Evolutionary conservation across 2,888 invertebrate species (phyloP).

Genomic region (Liposcelis brunnea): DNA sequence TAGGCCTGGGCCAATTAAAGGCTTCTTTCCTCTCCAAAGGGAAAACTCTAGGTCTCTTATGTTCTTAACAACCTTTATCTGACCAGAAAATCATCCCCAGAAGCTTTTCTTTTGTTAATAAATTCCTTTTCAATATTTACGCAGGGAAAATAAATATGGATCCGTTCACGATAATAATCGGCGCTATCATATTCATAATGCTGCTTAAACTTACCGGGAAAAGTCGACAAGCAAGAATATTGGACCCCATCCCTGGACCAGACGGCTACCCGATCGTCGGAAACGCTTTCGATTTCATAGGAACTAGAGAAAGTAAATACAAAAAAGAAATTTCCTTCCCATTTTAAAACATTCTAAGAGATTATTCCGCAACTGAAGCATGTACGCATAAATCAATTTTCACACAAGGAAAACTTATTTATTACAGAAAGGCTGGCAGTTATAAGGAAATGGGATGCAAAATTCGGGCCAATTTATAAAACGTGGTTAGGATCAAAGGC

Average conservation of each 20-base stretch:
- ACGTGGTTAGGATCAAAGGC: slow-evolving; percentile 12
- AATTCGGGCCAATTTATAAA: slow-evolving; percentile 12
- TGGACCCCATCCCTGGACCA: not conserved
- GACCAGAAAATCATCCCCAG: too few relatives aligned
- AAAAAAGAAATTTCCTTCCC: not conserved
- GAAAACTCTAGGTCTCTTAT: too few relatives aligned
- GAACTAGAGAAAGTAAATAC: slow-evolving; percentile 12
- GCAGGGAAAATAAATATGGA: too few relatives aligned
- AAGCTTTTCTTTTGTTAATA: too few relatives aligned
- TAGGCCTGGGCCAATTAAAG: too few relatives aligned
- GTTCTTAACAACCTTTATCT: too few relatives aligned
- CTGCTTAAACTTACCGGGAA: not conserved
- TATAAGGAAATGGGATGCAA: not conserved
- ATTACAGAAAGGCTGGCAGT: not conserved
- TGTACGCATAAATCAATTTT: too few relatives aligned
- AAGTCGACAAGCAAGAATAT: not conserved
- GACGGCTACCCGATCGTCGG: not conserved
- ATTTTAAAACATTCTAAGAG: too few relatives aligned
- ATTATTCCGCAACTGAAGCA: too few relatives aligned
- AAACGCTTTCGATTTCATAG: slow-evolving; percentile 7
- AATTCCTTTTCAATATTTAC: too few relatives aligned
- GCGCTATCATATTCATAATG: not conserved
- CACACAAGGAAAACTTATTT: too few relatives aligned
- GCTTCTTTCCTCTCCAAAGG: too few relatives aligned
- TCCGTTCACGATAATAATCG: not conserved